Percentiles rank a stretch among this genome's conserved stretches.
phyloP scores from a whole-genome alignment of 2,888 invertebrate species.

The Trissoscelio sp. region DNA sequence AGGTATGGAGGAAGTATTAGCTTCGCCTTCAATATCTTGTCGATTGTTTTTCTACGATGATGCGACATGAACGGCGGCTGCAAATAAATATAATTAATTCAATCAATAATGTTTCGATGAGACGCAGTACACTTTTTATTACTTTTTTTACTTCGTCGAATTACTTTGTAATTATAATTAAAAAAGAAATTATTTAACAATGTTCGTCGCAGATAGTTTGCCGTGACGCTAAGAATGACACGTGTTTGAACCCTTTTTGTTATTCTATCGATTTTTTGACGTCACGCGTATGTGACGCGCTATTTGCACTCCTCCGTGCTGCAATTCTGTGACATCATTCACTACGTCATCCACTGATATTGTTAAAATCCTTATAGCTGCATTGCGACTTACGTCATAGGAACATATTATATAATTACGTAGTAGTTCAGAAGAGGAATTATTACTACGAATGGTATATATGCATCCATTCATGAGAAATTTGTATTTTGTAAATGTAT shows the following conservation, averaged over 20 bases:
- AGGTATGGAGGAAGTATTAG: slow-evolving; percentile 97
- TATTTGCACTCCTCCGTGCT: background rate
- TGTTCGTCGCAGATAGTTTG: background rate
- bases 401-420: background rate
- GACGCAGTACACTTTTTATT: no score
- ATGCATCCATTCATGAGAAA: no score
- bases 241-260: slow-evolving; percentile 19
- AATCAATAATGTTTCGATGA: no score
- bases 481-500: no score
- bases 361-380: background rate
- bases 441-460: background rate
- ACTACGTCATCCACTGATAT: slow-evolving; percentile 22
- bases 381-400: background rate
- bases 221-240: background rate
- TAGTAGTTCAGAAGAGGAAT: background rate
- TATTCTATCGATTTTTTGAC: slow-evolving; percentile 44
- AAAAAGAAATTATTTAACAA: background rate
- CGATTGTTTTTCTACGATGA: slow-evolving; percentile 99
- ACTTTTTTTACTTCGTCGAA: background rate
- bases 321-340: slow-evolving; percentile 33
- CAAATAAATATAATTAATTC: slow-evolving; percentile 74
- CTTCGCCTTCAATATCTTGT: slow-evolving; percentile 98
- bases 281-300: slow-evolving; percentile 39
- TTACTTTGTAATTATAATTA: slow-evolving; percentile 14
- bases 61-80: slow-evolving; percentile 99